These are phyloP conservation scores for Physella acuta DNA, from an alignment of 1,140 invertebrate species.

Conservation along the genomic window DNA sequence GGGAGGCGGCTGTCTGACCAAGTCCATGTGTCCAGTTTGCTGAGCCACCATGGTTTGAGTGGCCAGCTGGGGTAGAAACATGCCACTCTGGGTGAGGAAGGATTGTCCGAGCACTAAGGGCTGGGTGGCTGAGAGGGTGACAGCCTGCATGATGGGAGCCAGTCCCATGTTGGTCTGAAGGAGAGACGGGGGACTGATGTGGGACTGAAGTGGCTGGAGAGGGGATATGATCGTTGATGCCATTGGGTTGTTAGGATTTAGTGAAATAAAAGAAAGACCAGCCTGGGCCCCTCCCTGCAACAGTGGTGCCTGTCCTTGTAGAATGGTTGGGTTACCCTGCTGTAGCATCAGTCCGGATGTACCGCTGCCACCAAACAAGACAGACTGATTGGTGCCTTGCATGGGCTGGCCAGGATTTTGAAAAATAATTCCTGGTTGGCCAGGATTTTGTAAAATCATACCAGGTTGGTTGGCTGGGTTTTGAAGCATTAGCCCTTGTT, in stretches of 20 bases:
- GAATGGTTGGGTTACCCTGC: constrained; percentile 1
- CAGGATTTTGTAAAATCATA: constrained; percentile 8
- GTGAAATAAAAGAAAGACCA: constrained; percentile 15
- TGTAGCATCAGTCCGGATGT: constrained; percentile 1
- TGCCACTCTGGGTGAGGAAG: constrained; percentile 1
- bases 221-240: constrained; percentile 7
- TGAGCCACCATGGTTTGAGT: not conserved
- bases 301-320: constrained; percentile 6
- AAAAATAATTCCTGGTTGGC: constrained; percentile 7
- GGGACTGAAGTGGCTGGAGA: constrained; percentile 7
- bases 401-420: not conserved
- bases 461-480: constrained; percentile 7
- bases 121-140: not conserved
- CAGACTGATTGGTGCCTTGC: not conserved
- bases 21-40: not conserved
- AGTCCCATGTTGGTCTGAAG: constrained; percentile 9
- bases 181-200: not conserved
- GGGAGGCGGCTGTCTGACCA: constrained; percentile 4
- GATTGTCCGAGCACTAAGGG: constrained; percentile 12
- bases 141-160: constrained; percentile 8
- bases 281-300: constrained; percentile 1
- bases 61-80: constrained; percentile 11
- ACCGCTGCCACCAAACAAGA: not conserved
- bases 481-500: constrained; percentile 3
- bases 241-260: constrained; percentile 1